Percentiles rank a stretch among this genome's conserved stretches.
Conservation (phyloP, 2,113 vertebrate genomes). For the Pedionomus torquatus region DNA sequence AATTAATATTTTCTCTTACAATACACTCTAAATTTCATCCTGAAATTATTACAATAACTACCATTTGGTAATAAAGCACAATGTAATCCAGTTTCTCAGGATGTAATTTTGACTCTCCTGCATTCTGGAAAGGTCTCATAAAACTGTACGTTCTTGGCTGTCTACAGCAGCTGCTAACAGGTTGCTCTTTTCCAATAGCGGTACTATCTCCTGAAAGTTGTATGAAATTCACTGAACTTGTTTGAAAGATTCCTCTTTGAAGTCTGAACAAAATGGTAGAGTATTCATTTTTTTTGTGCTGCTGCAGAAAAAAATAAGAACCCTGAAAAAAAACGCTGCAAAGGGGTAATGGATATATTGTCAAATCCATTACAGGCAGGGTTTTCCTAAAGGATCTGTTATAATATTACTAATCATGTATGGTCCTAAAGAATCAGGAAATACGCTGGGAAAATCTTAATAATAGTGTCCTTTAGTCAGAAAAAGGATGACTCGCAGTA, state of each 20-base stretch:
- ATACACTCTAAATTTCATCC: not conserved
- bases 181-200: rapidly evolving
- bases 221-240: not conserved
- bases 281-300: not conserved
- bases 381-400: not conserved
- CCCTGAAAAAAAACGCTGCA: not conserved
- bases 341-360: not conserved
- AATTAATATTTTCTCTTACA: not conserved
- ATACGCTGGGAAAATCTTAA: not conserved
- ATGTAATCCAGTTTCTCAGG: not conserved
- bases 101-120: not conserved
- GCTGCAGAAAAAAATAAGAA: not conserved
- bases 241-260: not conserved
- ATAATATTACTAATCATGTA: not conserved
- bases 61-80: not conserved
- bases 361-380: not conserved
- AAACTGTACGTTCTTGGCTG: not conserved
- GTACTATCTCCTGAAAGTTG: not conserved
- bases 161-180: not conserved
- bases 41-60: not conserved
- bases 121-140: not conserved
- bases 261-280: not conserved
- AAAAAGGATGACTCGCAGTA: not conserved
- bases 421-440: not conserved
- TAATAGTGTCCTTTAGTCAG: not conserved